Evolutionary conservation across 2,797 vertebrate species (phyloP), one percentile per base, ranked within the genome.

Genomic region (Peromyscus aztecus): DNA sequence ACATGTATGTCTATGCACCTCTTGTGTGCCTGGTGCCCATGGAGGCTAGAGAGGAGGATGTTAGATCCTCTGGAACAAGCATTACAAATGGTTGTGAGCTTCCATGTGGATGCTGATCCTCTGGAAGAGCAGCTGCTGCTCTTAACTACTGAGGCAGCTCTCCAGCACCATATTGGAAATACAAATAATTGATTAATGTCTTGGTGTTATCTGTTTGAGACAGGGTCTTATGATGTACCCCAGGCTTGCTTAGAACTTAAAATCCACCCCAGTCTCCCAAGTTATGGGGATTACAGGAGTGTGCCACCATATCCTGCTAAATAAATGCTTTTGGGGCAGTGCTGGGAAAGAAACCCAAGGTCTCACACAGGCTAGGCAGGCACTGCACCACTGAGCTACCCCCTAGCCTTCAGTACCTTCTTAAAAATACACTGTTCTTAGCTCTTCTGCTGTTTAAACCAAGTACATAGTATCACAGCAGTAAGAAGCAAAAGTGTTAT

Each of bases 401-500:
- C 24, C 46, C 23, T 86, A 37, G 57, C 11, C 55, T 43, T 90
- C 31, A 65, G 14, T 87, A 49, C 21, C 49, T 11, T 95, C 19
- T 88, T 65, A 87, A 76, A 61, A 37, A 55, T 57, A 24, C 71
- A 31, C 73, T 46, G 59, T 12, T 16, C n/a, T 91, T 59, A 90
- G 77, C 37, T 90, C 49, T 80, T 90, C 1, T 9, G 46, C 40
- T 55, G 13, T 84, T 23, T 49, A 78, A 78, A 12, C 21, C 37
- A 96, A 52, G 2, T 80, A 0, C 80, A 57, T 24, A 80, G 5
- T 71, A 49, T 65, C 52, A 31, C 1, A 85, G 13, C 82, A 86
- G 83, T 93, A 83, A 87, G 90, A 67, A 80, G 11, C 67, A 77
- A 85, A 96, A 59, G 43, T 94, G 21, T 40, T n/a, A 9, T 75